phyloP scores from a whole-genome alignment of 1,140 invertebrate species.

The Drosophila truncata region DNA sequence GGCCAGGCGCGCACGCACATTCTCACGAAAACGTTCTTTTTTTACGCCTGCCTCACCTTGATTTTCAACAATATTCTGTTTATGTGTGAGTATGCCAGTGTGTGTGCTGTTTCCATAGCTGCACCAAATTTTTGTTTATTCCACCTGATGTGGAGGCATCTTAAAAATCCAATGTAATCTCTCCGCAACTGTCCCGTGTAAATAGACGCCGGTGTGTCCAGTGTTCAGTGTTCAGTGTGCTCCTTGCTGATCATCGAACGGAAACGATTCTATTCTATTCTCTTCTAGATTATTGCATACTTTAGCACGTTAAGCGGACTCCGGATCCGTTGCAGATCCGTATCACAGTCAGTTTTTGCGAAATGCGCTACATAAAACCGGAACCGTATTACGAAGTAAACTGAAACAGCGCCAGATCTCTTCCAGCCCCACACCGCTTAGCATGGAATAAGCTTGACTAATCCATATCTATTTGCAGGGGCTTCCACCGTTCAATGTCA shows the following conservation, averaged over 20 bases:
- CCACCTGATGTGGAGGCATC: constrained; percentile 12
- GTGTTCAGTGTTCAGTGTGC: constrained; percentile 41
- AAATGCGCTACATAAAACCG: constrained; percentile 83
- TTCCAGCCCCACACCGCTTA: background rate
- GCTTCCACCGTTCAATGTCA: constrained; percentile 84
- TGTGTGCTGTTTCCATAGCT: constrained; percentile 40
- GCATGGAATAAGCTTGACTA: background rate
- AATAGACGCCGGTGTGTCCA: constrained; percentile 11
- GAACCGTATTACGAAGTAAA: constrained; percentile 84
- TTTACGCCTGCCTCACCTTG: constrained; percentile 75
- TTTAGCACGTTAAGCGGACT: constrained; percentile 56
- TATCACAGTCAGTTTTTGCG: constrained; percentile 53
- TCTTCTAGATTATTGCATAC: constrained; percentile 71
- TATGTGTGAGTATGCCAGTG: constrained; percentile 12
- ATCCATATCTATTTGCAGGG: constrained; percentile 64
- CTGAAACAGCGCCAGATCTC: constrained; percentile 18
- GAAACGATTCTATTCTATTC: constrained; percentile 64
- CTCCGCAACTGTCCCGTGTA: constrained; percentile 26
- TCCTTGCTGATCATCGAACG: constrained; percentile 13
- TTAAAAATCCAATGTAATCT: background rate
- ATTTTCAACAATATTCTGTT: constrained; percentile 49
- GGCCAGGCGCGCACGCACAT: constrained; percentile 37
- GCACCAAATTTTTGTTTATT: constrained; percentile 40
- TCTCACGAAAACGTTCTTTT: constrained; percentile 56
- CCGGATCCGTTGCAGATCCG: constrained; percentile 56